phyloP scores from a whole-genome alignment of 2,797 vertebrate genomes.

The Ctenochaetus hawaiiensis region DNA sequence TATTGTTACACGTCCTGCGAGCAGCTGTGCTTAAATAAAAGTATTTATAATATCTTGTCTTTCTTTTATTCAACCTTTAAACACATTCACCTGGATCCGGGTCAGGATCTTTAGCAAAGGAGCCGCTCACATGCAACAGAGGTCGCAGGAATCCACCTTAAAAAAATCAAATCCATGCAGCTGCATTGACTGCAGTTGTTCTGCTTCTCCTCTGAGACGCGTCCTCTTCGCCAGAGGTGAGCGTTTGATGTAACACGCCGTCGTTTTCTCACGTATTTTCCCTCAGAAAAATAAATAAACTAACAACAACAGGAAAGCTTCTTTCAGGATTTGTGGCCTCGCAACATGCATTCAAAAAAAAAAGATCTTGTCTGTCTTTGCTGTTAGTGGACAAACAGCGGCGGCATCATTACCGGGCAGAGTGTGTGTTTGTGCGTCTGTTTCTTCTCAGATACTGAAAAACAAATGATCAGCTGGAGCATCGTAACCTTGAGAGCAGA shows the following conservation, averaged over 20 bases:
- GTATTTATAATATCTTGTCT: too few relatives aligned
- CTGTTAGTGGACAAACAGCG: conserved; percentile 17
- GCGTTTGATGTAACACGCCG: not conserved
- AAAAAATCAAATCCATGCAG: too few relatives aligned
- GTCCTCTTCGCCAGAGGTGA: not conserved
- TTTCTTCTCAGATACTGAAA: conserved; percentile 24
- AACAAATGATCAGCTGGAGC: conserved; percentile 27
- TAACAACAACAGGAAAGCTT: conserved; percentile 20
- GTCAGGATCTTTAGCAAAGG: too few relatives aligned
- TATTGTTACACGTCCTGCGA: too few relatives aligned
- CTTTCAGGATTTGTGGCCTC: conserved; percentile 28
- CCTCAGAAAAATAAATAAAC: not conserved
- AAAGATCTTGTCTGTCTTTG: conserved; percentile 6
- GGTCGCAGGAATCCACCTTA: too few relatives aligned
- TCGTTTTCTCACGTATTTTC: not conserved
- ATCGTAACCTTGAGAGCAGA: not conserved
- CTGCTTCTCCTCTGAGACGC: not conserved
- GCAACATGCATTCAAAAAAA: conserved; percentile 1
- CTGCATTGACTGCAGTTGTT: not conserved
- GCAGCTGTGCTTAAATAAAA: too few relatives aligned
- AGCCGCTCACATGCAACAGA: too few relatives aligned
- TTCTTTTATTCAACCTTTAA: too few relatives aligned
- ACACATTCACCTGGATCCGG: too few relatives aligned
- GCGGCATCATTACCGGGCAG: conserved; percentile 22
- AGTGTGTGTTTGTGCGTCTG: not conserved